Base-by-base conservation (phyloP, 1,140 invertebrate species). In the Heliconius eleuchia region DNA sequence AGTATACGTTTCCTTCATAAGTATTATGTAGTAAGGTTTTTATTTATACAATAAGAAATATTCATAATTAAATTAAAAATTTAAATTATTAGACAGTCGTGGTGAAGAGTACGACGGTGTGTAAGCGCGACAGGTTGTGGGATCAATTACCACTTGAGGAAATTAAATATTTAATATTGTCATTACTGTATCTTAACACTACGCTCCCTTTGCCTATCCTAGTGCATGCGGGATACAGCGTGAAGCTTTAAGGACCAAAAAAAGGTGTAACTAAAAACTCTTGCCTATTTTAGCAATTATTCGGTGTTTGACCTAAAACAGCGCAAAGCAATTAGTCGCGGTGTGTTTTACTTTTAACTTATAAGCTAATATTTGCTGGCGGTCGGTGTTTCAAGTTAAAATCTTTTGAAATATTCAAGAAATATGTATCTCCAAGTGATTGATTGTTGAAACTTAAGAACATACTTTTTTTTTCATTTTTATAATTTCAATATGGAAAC, bases 321-420 rank as follows among this genome's bases (percentile, higher is more conserved):
- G 60, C 78, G 78, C 55, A 83, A 81, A 74, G 81, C 87, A 85
- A 89, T 89, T 89, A 89, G 87, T 82, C 82, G 74, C 52, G 77
- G 81, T 81, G 72, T 83, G 82, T 60, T 50, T 70, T 42, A 55
- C 74, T 52, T 70, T 16, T 18, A 34, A 80, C 74, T 52, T 70
- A 23, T 18, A 42, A 80, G 81, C 79, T 83, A 89, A 89, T 88
- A 89, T 87, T 84, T 82, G 82, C 73, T 60, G 42, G n/a, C 79
- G 78, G 78, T 72, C 71, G 74, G 73, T 80, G 77, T 83, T 52
- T 42, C 50, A 52, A 30, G 72, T 82, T 71, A 18, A 73, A 34
- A 78, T 80, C 76, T 79, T 84, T 82, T 79, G 75, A 70, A 76
- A 71, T 76, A 50, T 71, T 71, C 70, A 27, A 76, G 19, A 46